Evolutionary conservation across 2,113 vertebrate species (phyloP), one percentile per base, ranked within the genome.

Genomic region (Hemichromis elongatus): DNA sequence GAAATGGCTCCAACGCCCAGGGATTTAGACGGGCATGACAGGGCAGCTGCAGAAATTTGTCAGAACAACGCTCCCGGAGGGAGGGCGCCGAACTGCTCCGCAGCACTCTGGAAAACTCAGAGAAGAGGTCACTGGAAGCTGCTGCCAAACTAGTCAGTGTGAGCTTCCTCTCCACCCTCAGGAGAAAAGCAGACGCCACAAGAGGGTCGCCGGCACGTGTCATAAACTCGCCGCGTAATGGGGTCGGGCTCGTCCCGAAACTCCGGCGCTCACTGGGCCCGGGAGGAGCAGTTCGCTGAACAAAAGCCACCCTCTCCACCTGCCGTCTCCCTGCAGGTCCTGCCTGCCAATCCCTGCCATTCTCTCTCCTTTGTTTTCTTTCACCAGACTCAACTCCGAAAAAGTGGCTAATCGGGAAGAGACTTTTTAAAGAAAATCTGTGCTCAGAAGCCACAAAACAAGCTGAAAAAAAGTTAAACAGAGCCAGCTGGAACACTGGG

Each of bases 11-110:
- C 7, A 86, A 81, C 82, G 11, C 80, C 77, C 55, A 4, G 66
- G 79, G 86, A 82, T 79, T 79, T 56, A 9, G 52, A 47, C 9
- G 45, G 42, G 81, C 10, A 28, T 40, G 47, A 13, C 16, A 83
- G 80, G 55, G 79, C 86, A 85, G 80, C 35, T 59, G 89, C 82
- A 83, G 81, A 86, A 86, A 86, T 93, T 83, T 83, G 73, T 80
- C 83, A 75, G 82, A 86, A 40, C 10, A 26, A 28, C 3, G 53
- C 86, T 82, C 87, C 84, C 42, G 21, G n/a, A 79, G 82, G 86
- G 68, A 47, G 16, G 10, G 5, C 56, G 70, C 45, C 10, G 3
- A 52, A 86, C 53, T 66, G 85, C 84, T 86, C 26, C 37, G 11
- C 19, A 59, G 84, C 77, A 47, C 81, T 88, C 45, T 24, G 53